phyloP scores from a whole-genome alignment of 2,113 vertebrate species.

The Urocitellus parryii region DNA sequence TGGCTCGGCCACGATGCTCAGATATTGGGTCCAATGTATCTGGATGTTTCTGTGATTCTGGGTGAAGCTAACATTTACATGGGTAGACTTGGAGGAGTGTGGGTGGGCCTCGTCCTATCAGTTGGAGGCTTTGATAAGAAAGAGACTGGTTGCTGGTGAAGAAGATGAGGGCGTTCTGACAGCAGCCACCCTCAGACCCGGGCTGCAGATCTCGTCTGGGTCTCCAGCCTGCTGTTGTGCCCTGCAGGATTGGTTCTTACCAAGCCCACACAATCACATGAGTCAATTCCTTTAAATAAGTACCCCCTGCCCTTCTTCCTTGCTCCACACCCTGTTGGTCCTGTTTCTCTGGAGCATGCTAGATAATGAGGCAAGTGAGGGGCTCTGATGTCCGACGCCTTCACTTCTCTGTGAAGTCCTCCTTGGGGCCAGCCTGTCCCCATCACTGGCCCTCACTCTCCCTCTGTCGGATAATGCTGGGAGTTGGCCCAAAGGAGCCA shows the following conservation, averaged over 20 bases:
- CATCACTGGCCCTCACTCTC: background rate
- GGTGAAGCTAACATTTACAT: background rate
- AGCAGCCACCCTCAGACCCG: background rate
- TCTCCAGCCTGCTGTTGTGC: background rate
- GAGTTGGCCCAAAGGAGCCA: rapidly evolving
- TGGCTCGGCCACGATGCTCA: background rate
- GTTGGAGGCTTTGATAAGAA: background rate
- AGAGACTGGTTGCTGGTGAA: background rate
- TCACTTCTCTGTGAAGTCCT: background rate
- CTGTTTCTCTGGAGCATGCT: background rate
- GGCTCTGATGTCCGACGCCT: background rate
- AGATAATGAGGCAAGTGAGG: background rate
- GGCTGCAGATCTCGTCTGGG: too few relatives aligned
- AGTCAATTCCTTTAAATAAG: background rate
- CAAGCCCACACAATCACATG: background rate
- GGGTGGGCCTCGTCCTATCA: background rate
- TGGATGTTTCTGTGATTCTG: background rate
- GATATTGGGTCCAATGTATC: background rate
- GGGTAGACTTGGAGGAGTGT: background rate
- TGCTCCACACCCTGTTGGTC: background rate
- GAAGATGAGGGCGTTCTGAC: background rate
- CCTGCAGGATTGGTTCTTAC: background rate
- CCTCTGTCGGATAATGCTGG: background rate
- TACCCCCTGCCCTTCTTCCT: background rate
- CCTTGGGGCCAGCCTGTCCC: rapidly evolving